Percentiles rank a stretch among this genome's conserved stretches.
Conservation (phyloP, 2,797 vertebrate species). For the Pantherophis vulpinus region DNA sequence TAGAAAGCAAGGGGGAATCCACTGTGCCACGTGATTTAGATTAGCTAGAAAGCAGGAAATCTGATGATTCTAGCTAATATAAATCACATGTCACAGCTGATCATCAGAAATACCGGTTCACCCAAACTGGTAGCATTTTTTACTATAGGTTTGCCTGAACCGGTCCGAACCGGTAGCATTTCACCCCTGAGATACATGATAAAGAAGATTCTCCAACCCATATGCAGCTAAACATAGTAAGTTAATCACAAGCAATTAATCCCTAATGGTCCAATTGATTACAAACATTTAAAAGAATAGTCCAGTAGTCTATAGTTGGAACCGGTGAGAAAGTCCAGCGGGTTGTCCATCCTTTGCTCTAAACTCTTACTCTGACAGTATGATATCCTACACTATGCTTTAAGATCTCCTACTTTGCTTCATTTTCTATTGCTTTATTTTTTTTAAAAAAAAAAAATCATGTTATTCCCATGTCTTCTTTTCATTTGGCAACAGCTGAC, state of each 20-base stretch:
- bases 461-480: conserved; percentile 73
- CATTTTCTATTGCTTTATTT: conserved; percentile 64
- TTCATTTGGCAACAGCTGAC: conserved; percentile 71
- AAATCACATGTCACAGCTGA: no score
- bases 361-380: conserved; percentile 49
- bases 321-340: conserved; percentile 30
- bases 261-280: conserved; percentile 54
- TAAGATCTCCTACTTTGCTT: conserved; percentile 63
- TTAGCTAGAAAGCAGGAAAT: no score
- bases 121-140: no score
- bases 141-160: no score
- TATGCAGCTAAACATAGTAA: background rate
- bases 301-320: background rate
- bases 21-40: no score
- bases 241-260: conserved; percentile 31
- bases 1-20: no score
- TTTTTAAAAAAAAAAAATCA: conserved; percentile 60
- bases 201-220: conserved; percentile 15
- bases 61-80: no score
- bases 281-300: conserved; percentile 26
- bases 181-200: background rate
- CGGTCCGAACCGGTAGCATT: no score
- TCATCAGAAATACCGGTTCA: no score
- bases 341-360: conserved; percentile 11
- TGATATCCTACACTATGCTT: conserved; percentile 52